A percentile compares a stretch with the other conserved stretches of the same genome.
Evolutionary conservation across 37 sponge, comb jelly and placozoan genomes (phyloP).

Genomic region (Crambe crambe): DNA sequence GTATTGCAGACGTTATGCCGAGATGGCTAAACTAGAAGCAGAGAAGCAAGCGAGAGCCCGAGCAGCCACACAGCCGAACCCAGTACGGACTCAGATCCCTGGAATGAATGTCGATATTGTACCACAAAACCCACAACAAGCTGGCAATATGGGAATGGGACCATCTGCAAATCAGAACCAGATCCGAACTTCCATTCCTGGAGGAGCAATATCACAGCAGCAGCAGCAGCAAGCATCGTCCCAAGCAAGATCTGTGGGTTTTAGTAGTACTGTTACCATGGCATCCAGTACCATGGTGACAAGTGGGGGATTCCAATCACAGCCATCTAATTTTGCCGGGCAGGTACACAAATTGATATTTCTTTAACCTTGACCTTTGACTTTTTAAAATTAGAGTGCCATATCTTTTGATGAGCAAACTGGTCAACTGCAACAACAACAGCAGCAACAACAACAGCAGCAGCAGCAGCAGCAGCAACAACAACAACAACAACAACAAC

Average conservation of each 20-base stretch:
- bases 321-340: neutral
- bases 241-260: neutral
- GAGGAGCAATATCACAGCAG: neutral
- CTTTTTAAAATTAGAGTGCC: no score
- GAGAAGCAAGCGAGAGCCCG: neutral
- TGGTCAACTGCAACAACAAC: neutral
- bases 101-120: neutral
- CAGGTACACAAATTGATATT: no score
- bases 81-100: neutral
- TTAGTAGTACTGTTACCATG: neutral
- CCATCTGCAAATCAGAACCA: neutral
- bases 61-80: neutral
- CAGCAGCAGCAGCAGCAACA: neutral
- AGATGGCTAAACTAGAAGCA: slow-evolving; percentile 12
- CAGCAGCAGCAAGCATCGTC: slow-evolving; percentile 11
- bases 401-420: no score
- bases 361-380: no score
- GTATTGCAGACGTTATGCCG: neutral
- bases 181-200: neutral
- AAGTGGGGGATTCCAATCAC: neutral
- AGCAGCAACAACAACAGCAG: slow-evolving; percentile 2
- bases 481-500: neutral
- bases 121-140: slow-evolving; percentile 1
- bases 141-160: neutral
- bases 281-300: neutral